Evolutionary conservation across 2,888 invertebrate species (phyloP), one percentile per base, ranked within the genome.

Genomic region (Sepioteuthis lessoniana): DNA sequence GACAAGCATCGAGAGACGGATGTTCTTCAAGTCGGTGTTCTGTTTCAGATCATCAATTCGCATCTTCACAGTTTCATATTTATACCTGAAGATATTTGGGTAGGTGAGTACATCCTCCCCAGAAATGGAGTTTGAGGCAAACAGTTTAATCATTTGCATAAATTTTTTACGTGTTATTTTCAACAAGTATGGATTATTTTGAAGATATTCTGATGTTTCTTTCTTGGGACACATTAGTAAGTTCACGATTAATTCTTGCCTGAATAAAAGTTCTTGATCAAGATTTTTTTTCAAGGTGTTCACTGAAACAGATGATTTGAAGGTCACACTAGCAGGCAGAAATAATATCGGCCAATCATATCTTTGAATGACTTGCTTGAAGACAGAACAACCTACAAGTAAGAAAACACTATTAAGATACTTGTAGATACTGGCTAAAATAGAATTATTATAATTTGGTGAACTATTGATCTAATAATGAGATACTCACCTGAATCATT

Each of bases 1-100:
- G 5, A 46, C 46, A 19, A 92, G n/a, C 92, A 92, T 92, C 46
- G 46, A 92, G n/a, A 92, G 92, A 47, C 92, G 92, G 8, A 92
- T 31, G 13, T 31, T 42, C 25, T 92, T 92, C 35, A 47, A n/a
- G 21, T 92, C 92, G 0, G 92, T 92, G n/a, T 92, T 92, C 16
- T n/a, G n/a, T 21, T 46, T 92, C 46, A 92, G 21, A 31, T 21
- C 35, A 8, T 92, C 92, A 31, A 92, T 31, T 5, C 92, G 42
- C 16, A 28, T 19, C 46, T 92, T 47, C 42, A 92, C 46, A 0
- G 92, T 92, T 92, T 92, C 92, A 28, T 92, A 92, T 31, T 92
- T 92, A 47, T 46, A 46, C 35, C 46, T 92, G 47, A 92, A 92
- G 31, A 92, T 31, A 31, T 92, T 46, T 13, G 92, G 92, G 19